Evolutionary conservation across 2,797 vertebrate species (phyloP), one percentile per base, ranked within the genome.

Genomic region (Hoplostethus mediterraneus): DNA sequence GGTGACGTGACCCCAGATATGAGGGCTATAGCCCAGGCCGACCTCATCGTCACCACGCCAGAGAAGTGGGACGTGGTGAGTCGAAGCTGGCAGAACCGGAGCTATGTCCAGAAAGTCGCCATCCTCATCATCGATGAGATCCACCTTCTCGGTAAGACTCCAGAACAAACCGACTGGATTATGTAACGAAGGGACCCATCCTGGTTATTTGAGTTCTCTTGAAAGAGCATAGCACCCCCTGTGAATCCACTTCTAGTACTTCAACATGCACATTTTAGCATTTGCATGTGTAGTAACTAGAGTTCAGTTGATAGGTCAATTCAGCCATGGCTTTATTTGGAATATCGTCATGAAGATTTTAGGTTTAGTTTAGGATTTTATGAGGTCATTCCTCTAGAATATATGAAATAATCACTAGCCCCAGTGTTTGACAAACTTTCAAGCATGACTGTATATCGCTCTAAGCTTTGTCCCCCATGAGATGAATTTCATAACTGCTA

Each of bases 101-200:
- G 94, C 87, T 99, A 99, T 14, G 98, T 99, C 55, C 96, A 98
- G 85, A 97, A 98, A 90, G 98, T 99, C 51, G 95, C 97, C 63
- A 97, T 99, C 78, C 96, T 99, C 84, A 98, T 99, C 86, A 99
- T 99, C 51, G 98, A 99, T 73, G 98, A 99, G 91, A 99, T 99
- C 73, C 98, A 99, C 92, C 94, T 99, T 55, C 93, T 99, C 44
- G 98, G 98, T 99, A 75, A 75, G 84, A 65, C 13, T 5, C 51
- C 0, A 4, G 10, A 30, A 2, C 21, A 70, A 40, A 16, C 25
- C 36, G 8, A 13, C 10, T n/a, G 21, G 21, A 53, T 28, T 53
- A 13, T 47, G 14, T 47, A 47, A 3, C 1, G 4, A 47, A 16
- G 13, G 45, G 45, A 47, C 14, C 0, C 3, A 0, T 48, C n/a